Evolutionary conservation across 2,888 invertebrate genomes (phyloP).

Genomic region (Dynastes hyllus): DNA sequence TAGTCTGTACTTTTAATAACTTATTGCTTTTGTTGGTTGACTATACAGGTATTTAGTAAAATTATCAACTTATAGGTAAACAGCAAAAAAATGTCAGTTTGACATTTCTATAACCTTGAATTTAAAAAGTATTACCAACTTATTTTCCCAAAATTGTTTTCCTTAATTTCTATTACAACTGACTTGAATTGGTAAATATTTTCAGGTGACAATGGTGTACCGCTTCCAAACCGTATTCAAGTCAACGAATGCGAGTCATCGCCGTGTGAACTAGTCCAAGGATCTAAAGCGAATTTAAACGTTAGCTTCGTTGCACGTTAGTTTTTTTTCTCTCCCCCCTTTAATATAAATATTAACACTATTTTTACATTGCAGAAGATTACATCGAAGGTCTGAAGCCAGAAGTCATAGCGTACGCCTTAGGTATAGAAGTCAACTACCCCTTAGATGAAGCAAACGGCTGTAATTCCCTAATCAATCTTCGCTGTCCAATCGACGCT

Average conservation of each 20-base stretch:
- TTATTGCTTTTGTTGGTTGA: too few relatives aligned
- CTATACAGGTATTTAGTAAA: too few relatives aligned
- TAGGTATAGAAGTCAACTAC: slow-evolving; percentile 51
- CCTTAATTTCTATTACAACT: too few relatives aligned
- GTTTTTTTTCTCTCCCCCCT: slow-evolving; percentile 12
- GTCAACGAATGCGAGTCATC: slow-evolving; percentile 53
- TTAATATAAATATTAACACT: not conserved
- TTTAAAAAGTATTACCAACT: too few relatives aligned
- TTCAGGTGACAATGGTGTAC: slow-evolving; percentile 53
- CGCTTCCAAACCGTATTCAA: slow-evolving; percentile 51
- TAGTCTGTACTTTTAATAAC: too few relatives aligned
- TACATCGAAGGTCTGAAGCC: slow-evolving; percentile 52
- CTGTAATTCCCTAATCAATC: slow-evolving; percentile 55
- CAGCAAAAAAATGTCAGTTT: too few relatives aligned
- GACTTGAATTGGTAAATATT: too few relatives aligned
- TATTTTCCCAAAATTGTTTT: too few relatives aligned
- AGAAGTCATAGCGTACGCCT: slow-evolving; percentile 48
- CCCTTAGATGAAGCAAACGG: slow-evolving; percentile 53
- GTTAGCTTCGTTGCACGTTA: slow-evolving; percentile 58
- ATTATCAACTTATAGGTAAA: too few relatives aligned
- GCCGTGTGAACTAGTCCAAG: slow-evolving; percentile 55
- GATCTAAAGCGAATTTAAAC: slow-evolving; percentile 49
- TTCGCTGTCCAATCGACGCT: slow-evolving; percentile 58
- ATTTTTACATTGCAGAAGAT: slow-evolving; percentile 44
- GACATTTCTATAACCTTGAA: too few relatives aligned